Conservation (phyloP, 2,888 invertebrate genomes). For the Sphaerophoria taeniata region DNA sequence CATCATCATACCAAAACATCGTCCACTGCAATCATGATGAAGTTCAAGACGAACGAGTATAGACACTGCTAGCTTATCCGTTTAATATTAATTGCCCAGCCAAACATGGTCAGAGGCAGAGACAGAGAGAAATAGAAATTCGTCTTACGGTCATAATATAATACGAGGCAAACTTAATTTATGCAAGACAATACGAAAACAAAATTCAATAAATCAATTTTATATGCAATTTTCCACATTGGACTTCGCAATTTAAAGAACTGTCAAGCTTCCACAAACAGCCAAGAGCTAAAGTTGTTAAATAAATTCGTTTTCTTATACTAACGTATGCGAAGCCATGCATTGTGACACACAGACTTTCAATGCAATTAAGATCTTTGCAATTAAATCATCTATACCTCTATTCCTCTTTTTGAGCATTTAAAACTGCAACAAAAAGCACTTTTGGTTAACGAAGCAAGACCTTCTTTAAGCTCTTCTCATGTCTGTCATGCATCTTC, state of each 20-base stretch:
- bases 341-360: no score
- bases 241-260: no score
- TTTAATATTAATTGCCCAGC: slow-evolving; percentile 37
- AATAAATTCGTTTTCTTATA: background rate
- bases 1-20: background rate
- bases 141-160: background rate
- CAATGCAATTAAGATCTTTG: no score
- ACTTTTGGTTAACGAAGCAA: background rate
- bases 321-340: slow-evolving; percentile 1
- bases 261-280: no score
- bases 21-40: background rate
- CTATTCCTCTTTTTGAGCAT: background rate
- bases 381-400: no score
- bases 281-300: background rate
- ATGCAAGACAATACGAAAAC: slow-evolving; percentile 27
- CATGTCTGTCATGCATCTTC: slow-evolving; percentile 26
- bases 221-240: no score
- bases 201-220: background rate
- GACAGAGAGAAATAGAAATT: no score
- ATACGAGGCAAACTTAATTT: slow-evolving; percentile 9
- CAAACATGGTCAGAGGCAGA: slow-evolving; percentile 11
- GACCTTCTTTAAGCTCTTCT: background rate
- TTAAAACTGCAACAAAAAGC: no score
- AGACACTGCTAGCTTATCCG: background rate
- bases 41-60: no score